Base-by-base conservation (phyloP, 2,797 vertebrate genomes). In the Tenualosa ilisha region DNA sequence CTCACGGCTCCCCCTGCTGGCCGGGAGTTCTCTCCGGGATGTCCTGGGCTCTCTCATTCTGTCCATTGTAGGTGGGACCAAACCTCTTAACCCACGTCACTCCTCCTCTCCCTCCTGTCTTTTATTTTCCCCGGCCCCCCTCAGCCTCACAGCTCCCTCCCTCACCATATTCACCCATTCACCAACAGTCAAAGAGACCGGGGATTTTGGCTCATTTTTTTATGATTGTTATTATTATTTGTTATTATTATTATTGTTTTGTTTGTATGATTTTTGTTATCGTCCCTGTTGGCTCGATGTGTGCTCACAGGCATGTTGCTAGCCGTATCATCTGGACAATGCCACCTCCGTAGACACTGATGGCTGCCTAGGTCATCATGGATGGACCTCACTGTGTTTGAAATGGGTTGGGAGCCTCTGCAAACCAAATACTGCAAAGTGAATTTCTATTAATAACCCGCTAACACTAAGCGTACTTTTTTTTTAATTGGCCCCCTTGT, bases 21-120 rank as follows among this genome's bases (percentile, higher is more conserved):
- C 95, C 86, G 93, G 93, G 91, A 93, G 92, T 83, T 94, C 93
- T 82, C 92, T 95, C 84, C 92, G 92, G 92, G 94, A 95, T 90
- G 90, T 95, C 92, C 94, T 95, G 93, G 94, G 94, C 91, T 93
- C 93, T 93, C 92, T 95, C 88, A 92, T 95, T 88, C 93, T 95
- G 90, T 95, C 94, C 92, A 94, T 95, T 95, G 95, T 95, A 96
- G 93, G 94, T 95, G 93, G 94, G 92, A 93, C 90, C 89, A 91
- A 92, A 68, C 90, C 90, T 92, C 86, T 91, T 88, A 84, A 87
- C 84, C 87, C 81, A 87, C 43, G 86, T 79, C 53, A 84, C 82
- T 81, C 59, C 40, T 43, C 26, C 68, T 82, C 50, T 51, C 26
- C 54, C 43, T 43, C 63, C 31, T 63, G 31, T 17, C 79, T 40